These are phyloP conservation scores for Procapra przewalskii DNA, from an alignment of 2,113 vertebrate species.

Conservation along the genomic window DNA sequence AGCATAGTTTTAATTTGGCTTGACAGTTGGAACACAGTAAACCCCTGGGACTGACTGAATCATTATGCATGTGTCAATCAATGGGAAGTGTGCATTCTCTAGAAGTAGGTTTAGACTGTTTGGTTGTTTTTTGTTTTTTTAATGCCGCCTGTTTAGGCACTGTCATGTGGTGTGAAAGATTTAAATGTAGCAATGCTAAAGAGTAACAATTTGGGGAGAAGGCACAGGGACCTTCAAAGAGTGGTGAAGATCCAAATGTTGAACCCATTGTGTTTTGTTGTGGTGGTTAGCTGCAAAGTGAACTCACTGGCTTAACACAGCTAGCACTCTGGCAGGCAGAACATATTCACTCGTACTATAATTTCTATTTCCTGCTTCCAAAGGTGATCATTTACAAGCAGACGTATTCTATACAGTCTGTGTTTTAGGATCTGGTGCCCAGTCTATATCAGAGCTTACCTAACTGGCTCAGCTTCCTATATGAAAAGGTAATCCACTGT, in stretches of 20 bases:
- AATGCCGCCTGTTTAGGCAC: constrained; percentile 79
- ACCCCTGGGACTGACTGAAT: constrained; percentile 74
- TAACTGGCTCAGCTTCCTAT: not conserved
- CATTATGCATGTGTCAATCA: constrained; percentile 97
- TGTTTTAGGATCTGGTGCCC: constrained; percentile 54
- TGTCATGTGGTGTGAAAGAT: constrained; percentile 80
- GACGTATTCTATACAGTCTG: not conserved
- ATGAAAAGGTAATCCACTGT: constrained; percentile 17
- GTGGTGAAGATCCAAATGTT: constrained; percentile 59
- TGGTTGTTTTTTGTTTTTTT: constrained; percentile 46
- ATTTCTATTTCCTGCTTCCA: constrained; percentile 48
- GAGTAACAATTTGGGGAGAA: constrained; percentile 51
- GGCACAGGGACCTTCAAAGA: constrained; percentile 43
- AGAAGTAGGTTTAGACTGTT: constrained; percentile 86
- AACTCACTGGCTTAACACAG: constrained; percentile 32
- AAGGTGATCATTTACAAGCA: constrained; percentile 30
- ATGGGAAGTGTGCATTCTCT: constrained; percentile 96
- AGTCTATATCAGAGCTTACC: not conserved
- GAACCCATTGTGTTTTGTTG: constrained; percentile 69
- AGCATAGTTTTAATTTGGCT: constrained; percentile 61
- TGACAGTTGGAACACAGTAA: constrained; percentile 53
- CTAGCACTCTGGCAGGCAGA: not conserved
- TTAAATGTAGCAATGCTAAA: constrained; percentile 80
- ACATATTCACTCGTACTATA: constrained; percentile 39
- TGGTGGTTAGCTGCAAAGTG: constrained; percentile 62